Percentiles rank a stretch among this genome's conserved stretches.
phyloP scores from a whole-genome alignment of 2,888 invertebrate species.

The Lithophane socia region DNA sequence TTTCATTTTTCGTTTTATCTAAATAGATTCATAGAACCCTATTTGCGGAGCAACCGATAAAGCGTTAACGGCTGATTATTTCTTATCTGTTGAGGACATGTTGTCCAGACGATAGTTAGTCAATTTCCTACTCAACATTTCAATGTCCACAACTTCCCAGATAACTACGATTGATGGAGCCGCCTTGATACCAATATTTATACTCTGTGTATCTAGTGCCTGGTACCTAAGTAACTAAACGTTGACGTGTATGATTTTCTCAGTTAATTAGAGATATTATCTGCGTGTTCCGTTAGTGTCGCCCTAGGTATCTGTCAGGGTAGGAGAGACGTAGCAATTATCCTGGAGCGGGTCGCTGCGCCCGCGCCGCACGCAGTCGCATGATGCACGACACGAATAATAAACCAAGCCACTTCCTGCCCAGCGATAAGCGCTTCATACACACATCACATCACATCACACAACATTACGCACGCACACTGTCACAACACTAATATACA shows the following conservation, averaged over 20 bases:
- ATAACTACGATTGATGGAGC: constrained; percentile 71
- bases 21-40: constrained; percentile 54
- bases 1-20: constrained; percentile 48
- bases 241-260: constrained; percentile 77
- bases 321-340: constrained; percentile 77
- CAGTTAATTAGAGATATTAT: constrained; percentile 84
- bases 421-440: constrained; percentile 86
- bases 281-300: constrained; percentile 82
- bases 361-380: constrained; percentile 80
- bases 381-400: constrained; percentile 90
- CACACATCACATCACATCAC: constrained; percentile 79
- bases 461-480: constrained; percentile 71
- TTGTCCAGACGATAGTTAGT: constrained; percentile 67
- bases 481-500: constrained; percentile 66
- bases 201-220: constrained; percentile 53
- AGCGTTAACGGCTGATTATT: constrained; percentile 67
- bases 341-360: constrained; percentile 79
- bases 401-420: constrained; percentile 90
- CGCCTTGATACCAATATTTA: constrained; percentile 71
- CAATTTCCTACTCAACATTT: constrained; percentile 71
- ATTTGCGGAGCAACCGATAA: constrained; percentile 57
- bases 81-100: constrained; percentile 69
- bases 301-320: constrained; percentile 71
- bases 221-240: constrained; percentile 44
- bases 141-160: constrained; percentile 66